These are phyloP conservation scores for Bambusicola thoracicus DNA, from an alignment of 2,113 vertebrate species.

Conservation along the genomic window DNA sequence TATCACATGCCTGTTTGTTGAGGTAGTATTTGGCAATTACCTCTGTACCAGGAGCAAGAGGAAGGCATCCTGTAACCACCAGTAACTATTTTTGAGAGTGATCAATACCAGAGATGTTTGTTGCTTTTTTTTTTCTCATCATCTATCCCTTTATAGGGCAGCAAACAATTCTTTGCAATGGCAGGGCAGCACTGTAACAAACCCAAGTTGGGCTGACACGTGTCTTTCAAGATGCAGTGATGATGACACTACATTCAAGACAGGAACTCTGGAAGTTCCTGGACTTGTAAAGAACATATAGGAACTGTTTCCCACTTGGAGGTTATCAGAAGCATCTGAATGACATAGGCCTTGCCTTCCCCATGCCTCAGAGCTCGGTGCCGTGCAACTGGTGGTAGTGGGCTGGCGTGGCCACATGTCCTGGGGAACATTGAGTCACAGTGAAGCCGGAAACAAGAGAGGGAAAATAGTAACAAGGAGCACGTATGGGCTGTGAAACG, in stretches of 20 bases:
- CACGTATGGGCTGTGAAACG: constrained; percentile 9
- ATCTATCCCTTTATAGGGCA: neutral
- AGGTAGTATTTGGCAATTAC: neutral
- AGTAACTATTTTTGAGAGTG: neutral
- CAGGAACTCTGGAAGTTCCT: constrained; percentile 51
- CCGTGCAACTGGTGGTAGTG: accelerated
- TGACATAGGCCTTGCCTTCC: neutral
- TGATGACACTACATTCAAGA: neutral
- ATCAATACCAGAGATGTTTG: neutral
- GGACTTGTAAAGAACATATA: constrained; percentile 41
- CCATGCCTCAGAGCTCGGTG: accelerated
- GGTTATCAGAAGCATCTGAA: neutral
- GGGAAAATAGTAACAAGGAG: constrained; percentile 32
- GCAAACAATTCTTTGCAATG: neutral
- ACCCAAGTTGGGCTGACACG: neutral
- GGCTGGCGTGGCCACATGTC: neutral
- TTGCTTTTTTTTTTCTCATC: neutral
- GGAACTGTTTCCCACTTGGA: neutral
- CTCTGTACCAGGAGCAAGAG: neutral
- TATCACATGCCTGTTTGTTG: neutral
- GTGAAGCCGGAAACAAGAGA: constrained; percentile 43
- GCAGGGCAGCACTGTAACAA: neutral
- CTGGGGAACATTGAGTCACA: neutral
- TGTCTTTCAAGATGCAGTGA: neutral
- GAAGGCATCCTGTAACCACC: neutral